Percentiles rank a stretch among this genome's conserved stretches.
These are phyloP conservation scores for Cinclus mexicanus DNA, from an alignment of 2,113 vertebrate genomes.

Conservation along the genomic window DNA sequence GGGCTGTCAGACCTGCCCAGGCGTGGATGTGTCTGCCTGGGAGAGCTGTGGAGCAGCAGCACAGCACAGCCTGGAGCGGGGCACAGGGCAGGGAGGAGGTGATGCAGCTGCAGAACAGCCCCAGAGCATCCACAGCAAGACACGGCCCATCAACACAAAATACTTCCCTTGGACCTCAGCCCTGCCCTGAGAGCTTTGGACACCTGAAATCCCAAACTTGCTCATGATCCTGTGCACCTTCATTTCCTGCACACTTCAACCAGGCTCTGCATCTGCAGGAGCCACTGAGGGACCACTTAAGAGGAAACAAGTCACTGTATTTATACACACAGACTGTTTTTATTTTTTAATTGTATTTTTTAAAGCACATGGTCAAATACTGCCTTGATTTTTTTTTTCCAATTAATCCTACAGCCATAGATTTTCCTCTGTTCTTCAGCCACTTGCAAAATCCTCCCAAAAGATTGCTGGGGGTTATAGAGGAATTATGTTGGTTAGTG, in stretches of 20 bases:
- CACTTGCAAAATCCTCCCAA: slow-evolving; percentile 23
- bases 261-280: background rate
- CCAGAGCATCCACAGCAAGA: background rate
- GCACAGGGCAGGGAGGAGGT: background rate
- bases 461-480: slow-evolving; percentile 12
- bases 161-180: background rate
- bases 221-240: accelerated
- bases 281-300: background rate
- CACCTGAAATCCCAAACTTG: background rate
- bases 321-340: background rate
- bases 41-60: background rate
- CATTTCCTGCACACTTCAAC: background rate
- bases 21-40: background rate
- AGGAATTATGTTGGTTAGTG: slow-evolving; percentile 48
- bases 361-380: background rate
- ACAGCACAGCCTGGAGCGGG: background rate
- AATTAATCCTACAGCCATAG: background rate
- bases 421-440: background rate
- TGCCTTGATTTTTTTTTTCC: background rate
- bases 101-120: background rate
- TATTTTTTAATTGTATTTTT: background rate
- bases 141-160: accelerated
- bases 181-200: accelerated
- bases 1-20: background rate
- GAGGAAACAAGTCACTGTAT: background rate